Base-by-base conservation (phyloP, 53 echinoderm and acorn worm species). In the Stichopus horrens region DNA sequence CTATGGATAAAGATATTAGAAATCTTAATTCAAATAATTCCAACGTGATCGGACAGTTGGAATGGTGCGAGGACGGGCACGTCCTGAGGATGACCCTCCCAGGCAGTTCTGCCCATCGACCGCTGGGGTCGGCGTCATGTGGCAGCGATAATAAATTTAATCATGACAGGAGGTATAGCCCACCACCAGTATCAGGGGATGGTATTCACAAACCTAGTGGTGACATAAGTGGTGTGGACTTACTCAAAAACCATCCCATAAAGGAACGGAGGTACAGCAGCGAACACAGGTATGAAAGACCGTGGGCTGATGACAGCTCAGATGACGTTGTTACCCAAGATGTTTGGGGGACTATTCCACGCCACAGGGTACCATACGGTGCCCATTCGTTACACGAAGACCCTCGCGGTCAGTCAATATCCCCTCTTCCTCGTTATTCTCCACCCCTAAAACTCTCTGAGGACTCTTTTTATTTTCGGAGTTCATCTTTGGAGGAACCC, bases 31-130 rank as follows among this genome's bases (percentile, higher is more conserved):
- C 87, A 18, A 87, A 87, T 58, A 87, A 87, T 58, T 87, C 87
- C 7, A 87, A 87, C 10, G 74, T 87, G 21, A 87, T 87, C 52
- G 87, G 87, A 22, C 74, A 57, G 9, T 75, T 87, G 74, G 87
- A 75, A 21, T 87, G 87, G 87, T 87, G 92, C 8, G 87, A 86
- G 5, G 92, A 92, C 59, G 92, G 92, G 57, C 92, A 92, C 76
- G 60, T 89, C 18, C 79, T 92, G 16, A 79, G 92, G 63, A 92
- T 92, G 92, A 74, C 57, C 4, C 22, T 87, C 19, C 87, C 87
- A 7, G 86, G 86, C 6, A 74, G 54, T n/a, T 86, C 86, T 53
- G 53, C 86, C 73, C 86, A 86, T 53, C 8, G 86, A 86, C 86
- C 86, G 16, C 56, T 86, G 13, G 86, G 86, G 73, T 71, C 14